Evolutionary conservation across 2,888 invertebrate species (phyloP), one percentile per base, ranked within the genome.

Genomic region (Laspeyria flexula): DNA sequence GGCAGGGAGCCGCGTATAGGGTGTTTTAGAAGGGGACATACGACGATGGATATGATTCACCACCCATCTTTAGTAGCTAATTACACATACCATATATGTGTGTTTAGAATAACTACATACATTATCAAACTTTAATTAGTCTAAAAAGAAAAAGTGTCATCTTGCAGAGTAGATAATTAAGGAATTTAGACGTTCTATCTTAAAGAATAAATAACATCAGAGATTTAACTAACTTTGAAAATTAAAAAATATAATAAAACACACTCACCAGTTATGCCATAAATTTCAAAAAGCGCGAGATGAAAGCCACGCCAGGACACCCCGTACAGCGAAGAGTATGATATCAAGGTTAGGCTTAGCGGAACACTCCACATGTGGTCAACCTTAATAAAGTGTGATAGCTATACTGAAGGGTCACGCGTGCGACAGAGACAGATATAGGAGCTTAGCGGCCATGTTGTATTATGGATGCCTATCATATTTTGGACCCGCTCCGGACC

Each of bases 341-440:
- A 91, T 91, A 92, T 91, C 92, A 92, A 92, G 91, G 90, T 90
- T 91, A 90, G 91, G 86, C 90, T 92, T 91, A 91, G 90, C 89
- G 90, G 91, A 87, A 88, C 91, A 91, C 91, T 90, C 91, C 92
- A 91, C 91, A 92, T 92, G 92, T 92, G 92, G 92, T 92, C 92
- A 91, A 88, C 88, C 82, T 85, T 91, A 92, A 90, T 89, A 89
- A 90, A 89, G 79, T 81, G 90, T 80, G 85, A 92, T 75, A 75
- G 84, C 73, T 55, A 77, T 85, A 90, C 77, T 73, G 70, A 60
- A 65, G 58, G 56, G 48, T 35, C 65, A 40, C 67, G 58, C 48
- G 88, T 57, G 76, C 61, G 86, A 90, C 73, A 77, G 81, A 79
- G 90, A 86, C 53, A 58, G 80, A 75, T 74, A 79, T 85, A 89